These are phyloP conservation scores for Diabrotica virgifera DNA, from an alignment of 1,140 invertebrate species.

Conservation along the genomic window DNA sequence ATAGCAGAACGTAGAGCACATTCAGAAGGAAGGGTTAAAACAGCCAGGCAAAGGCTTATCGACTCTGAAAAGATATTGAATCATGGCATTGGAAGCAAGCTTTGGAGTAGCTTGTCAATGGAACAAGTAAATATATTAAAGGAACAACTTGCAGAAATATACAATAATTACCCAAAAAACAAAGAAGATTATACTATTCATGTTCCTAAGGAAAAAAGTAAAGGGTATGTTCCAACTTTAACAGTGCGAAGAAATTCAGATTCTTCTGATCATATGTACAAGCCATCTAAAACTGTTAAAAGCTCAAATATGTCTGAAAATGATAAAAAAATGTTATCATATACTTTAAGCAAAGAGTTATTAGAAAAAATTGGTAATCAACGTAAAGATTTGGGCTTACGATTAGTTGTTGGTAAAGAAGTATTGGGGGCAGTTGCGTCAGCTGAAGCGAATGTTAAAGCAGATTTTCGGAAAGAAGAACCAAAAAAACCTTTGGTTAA, in stretches of 20 bases:
- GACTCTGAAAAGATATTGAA: constrained; percentile 46
- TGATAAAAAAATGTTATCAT: constrained; percentile 70
- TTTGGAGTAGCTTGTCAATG: constrained; percentile 80
- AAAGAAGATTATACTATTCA: constrained; percentile 31
- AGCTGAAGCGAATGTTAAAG: constrained; percentile 48
- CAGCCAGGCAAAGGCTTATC: constrained; percentile 32
- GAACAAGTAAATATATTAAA: constrained; percentile 81
- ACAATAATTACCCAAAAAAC: constrained; percentile 50
- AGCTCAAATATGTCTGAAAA: constrained; percentile 54
- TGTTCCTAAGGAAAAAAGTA: constrained; percentile 27
- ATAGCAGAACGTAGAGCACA: constrained; percentile 56
- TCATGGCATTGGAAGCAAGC: constrained; percentile 65
- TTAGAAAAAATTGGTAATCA: constrained; percentile 56
- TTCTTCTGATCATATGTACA: constrained; percentile 22
- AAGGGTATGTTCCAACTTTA: constrained; percentile 24
- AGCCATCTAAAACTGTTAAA: neutral
- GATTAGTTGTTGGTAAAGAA: constrained; percentile 55
- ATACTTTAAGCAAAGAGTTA: constrained; percentile 69
- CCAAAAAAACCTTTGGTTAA: constrained; percentile 33
- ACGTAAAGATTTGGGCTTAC: constrained; percentile 48
- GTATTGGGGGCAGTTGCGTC: constrained; percentile 63
- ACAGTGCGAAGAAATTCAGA: constrained; percentile 42
- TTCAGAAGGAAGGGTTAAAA: constrained; percentile 37
- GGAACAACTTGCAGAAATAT: constrained; percentile 78
- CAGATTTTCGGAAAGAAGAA: constrained; percentile 35